These are phyloP conservation scores for Latheticus oryzae DNA, from an alignment of 2,888 invertebrate species.

Conservation along the genomic window DNA sequence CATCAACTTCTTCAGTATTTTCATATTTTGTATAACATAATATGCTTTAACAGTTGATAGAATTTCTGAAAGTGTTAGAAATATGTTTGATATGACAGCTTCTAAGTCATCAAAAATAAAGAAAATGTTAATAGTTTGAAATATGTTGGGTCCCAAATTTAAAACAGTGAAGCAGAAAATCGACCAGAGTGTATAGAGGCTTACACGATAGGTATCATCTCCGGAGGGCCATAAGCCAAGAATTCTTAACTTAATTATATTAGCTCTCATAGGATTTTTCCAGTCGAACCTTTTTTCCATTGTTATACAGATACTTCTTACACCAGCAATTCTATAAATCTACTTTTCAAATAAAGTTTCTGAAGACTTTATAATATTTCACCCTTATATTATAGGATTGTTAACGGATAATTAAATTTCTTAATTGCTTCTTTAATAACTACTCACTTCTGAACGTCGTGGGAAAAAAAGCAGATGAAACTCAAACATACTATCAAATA, in stretches of 20 bases:
- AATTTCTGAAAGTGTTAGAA: background rate
- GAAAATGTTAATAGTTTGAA: background rate
- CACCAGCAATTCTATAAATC: too few species aligned
- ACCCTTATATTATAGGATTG: too few species aligned
- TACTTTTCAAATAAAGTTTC: too few species aligned
- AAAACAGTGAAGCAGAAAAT: background rate
- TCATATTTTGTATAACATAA: conserved; percentile 13
- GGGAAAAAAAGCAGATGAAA: too few species aligned
- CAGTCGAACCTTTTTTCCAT: conserved; percentile 3
- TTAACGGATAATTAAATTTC: too few species aligned
- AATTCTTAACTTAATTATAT: background rate
- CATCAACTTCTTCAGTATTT: conserved; percentile 6
- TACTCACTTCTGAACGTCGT: too few species aligned
- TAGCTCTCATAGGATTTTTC: background rate
- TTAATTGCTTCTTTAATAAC: too few species aligned
- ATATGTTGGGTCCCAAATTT: background rate
- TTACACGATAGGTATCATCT: background rate
- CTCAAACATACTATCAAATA: too few species aligned
- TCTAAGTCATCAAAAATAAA: conserved; percentile 11
- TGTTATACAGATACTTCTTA: too few species aligned
- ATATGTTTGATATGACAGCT: background rate
- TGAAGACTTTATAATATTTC: too few species aligned
- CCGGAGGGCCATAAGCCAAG: background rate
- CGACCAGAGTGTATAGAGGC: conserved; percentile 7
- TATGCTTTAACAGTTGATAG: conserved; percentile 3